phyloP scores from a whole-genome alignment of 1,140 invertebrate genomes.

The Antheraea pernyi region DNA sequence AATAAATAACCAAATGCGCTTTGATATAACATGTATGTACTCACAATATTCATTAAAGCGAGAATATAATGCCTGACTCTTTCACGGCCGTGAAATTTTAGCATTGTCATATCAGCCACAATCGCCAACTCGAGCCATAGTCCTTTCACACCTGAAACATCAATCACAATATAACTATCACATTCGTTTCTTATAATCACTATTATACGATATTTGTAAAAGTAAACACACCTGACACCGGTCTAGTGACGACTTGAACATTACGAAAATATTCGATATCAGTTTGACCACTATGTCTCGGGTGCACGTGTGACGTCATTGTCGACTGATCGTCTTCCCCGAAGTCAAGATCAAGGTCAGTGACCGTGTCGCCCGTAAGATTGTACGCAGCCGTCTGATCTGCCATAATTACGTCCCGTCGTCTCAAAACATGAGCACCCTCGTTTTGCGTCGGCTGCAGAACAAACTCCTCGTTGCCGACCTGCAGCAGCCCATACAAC shows the following conservation, averaged over 20 bases:
- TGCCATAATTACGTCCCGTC: slow-evolving; percentile 57
- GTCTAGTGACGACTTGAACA: slow-evolving; percentile 48
- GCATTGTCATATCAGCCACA: slow-evolving; percentile 84
- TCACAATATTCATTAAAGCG: slow-evolving; percentile 88
- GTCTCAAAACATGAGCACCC: slow-evolving; percentile 51
- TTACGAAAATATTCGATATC: slow-evolving; percentile 52
- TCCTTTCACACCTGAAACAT: slow-evolving; percentile 65
- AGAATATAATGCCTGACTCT: slow-evolving; percentile 86
- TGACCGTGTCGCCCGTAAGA: slow-evolving; percentile 63
- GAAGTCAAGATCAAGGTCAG: slow-evolving; percentile 67
- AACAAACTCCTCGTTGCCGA: slow-evolving; percentile 59
- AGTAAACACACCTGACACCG: slow-evolving; percentile 60
- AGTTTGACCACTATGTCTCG: slow-evolving; percentile 41
- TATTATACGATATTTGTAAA: slow-evolving; percentile 12
- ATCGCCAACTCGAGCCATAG: slow-evolving; percentile 86
- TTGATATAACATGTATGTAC: slow-evolving; percentile 34
- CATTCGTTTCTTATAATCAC: slow-evolving; percentile 12
- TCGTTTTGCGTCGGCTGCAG: slow-evolving; percentile 54
- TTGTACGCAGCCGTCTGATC: slow-evolving; percentile 55
- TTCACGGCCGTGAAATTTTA: slow-evolving; percentile 84
- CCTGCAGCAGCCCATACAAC: slow-evolving; percentile 64
- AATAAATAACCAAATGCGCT: slow-evolving; percentile 25
- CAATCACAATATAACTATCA: slow-evolving; percentile 38
- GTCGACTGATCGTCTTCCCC: slow-evolving; percentile 43
- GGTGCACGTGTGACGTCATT: slow-evolving; percentile 42